Conservation (phyloP, 2,888 invertebrate genomes). For the Caenorhabditis becei region DNA sequence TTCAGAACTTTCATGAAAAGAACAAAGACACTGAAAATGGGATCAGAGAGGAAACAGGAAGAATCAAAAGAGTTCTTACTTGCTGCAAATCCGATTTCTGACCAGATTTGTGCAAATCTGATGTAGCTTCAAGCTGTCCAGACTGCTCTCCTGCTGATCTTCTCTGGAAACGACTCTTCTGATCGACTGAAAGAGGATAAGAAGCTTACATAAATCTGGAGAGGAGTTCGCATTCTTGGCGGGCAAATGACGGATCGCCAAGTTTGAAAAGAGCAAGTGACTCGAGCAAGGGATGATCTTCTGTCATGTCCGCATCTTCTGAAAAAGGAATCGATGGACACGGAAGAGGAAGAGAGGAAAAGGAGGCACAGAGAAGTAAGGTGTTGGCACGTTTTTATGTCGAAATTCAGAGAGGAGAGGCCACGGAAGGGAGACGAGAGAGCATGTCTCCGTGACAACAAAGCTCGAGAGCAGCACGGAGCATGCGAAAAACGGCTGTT, state of each 20-base stretch:
- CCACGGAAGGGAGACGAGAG: conserved; percentile 3
- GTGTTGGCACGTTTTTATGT: conserved; percentile 45
- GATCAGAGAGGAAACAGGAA: neutral
- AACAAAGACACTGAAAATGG: too few relatives aligned
- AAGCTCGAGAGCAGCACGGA: conserved; percentile 15
- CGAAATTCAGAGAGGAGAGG: conserved; percentile 23
- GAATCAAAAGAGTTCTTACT: conserved; percentile 16
- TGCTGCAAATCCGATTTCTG: conserved; percentile 52
- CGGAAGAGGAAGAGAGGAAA: conserved; percentile 1
- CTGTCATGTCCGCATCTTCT: conserved; percentile 35
- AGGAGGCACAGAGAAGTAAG: conserved; percentile 25
- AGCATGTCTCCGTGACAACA: conserved; percentile 50
- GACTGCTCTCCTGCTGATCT: conserved; percentile 23
- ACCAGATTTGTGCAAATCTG: conserved; percentile 38
- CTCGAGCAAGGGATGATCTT: conserved; percentile 35
- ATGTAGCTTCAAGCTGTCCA: conserved; percentile 33
- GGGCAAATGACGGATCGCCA: conserved; percentile 27
- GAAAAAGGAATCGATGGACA: conserved; percentile 15
- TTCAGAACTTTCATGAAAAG: too few relatives aligned
- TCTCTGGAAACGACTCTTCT: conserved; percentile 26
- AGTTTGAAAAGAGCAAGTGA: conserved; percentile 25
- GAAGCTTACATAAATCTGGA: conserved; percentile 37
- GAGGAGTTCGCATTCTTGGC: conserved; percentile 32
- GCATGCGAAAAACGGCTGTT: conserved; percentile 20
- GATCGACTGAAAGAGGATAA: neutral